Base-by-base conservation (phyloP, 2,113 vertebrate species). In the Paramisgurnus dabryanus region DNA sequence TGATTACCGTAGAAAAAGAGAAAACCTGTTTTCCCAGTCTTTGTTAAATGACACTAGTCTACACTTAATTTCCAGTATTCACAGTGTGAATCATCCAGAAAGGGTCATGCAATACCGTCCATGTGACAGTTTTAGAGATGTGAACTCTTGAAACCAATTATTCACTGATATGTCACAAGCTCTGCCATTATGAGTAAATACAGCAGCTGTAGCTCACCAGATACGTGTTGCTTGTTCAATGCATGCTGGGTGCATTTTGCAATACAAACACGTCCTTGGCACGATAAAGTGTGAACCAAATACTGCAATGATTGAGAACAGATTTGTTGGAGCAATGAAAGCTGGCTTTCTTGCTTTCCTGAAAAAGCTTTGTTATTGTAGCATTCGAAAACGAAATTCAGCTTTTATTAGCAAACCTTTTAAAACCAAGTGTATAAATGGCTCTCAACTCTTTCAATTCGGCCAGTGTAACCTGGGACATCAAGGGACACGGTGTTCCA, bases 401-500 rank as follows among this genome's bases (percentile, higher is more conserved):
- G 12, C 7, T 17, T 39, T 45, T 50, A 15, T 12, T 68, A 76
- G 18, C 18, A 69, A 4, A 72, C 40, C 41, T 43, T 22, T 57
- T 39, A 61, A 34, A 40, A 43, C 27, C 39, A 71, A 80, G 15
- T 67, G 49, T 34, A 43, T 34, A 70, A 71, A 78, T 61, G 57
- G 71, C 61, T 69, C 4, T 10, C 72, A 65, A 47, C 39, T 72
- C 50, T 73, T 65, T 81, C 70, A 70, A 43, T 69, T 63, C 61
- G 67, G 65, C 15, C 57, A 79, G 49, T 40, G 50, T 64, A 73
- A 15, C 67, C 73, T 6, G 8, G 43, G 74, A 49, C 43, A 47
- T 78, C 12, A 78, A 11, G 76, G 82, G 55, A 84, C 82, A 77
- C 73, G 22, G 67, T 84, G 82, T 84, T 76, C 82, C 68, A 43